Percentiles rank a stretch among this genome's conserved stretches.
Evolutionary conservation across 2,888 invertebrate species (phyloP).

Genomic region (Drosophila emarginata): DNA sequence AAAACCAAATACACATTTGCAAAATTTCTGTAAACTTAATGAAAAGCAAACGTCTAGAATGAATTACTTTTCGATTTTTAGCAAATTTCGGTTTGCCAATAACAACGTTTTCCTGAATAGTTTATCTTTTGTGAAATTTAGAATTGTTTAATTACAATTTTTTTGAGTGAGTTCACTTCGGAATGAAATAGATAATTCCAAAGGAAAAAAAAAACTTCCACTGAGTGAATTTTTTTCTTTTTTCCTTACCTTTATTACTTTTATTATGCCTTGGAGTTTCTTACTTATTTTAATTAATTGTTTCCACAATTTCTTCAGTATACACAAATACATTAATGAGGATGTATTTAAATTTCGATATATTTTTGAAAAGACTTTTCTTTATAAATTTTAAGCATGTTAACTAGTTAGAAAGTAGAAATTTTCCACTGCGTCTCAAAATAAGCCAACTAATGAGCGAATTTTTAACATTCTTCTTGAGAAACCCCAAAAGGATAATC

Average conservation of each 20-base stretch:
- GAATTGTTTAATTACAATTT: too few species aligned
- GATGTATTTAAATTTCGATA: neutral
- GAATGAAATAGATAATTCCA: too few species aligned
- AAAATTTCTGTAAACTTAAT: neutral
- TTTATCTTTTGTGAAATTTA: too few species aligned
- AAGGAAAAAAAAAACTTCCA: too few species aligned
- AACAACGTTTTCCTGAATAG: too few species aligned
- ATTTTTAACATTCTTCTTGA: neutral
- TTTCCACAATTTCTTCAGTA: too few species aligned
- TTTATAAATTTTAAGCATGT: neutral
- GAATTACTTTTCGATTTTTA: neutral
- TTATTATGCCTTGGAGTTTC: too few species aligned
- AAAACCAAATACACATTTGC: neutral
- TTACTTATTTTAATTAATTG: too few species aligned
- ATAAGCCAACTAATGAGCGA: slow-evolving; percentile 6
- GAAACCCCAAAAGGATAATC: slow-evolving; percentile 1
- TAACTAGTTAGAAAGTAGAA: neutral
- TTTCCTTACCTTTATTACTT: neutral
- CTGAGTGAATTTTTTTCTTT: too few species aligned
- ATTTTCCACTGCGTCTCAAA: neutral
- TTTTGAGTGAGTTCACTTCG: too few species aligned
- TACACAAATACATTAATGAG: too few species aligned
- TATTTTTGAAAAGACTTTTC: neutral
- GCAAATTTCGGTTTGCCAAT: neutral
- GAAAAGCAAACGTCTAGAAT: neutral